Evolutionary conservation across 2,113 vertebrate species (phyloP), one percentile per base, ranked within the genome.

Genomic region (Rhinopithecus roxellana): DNA sequence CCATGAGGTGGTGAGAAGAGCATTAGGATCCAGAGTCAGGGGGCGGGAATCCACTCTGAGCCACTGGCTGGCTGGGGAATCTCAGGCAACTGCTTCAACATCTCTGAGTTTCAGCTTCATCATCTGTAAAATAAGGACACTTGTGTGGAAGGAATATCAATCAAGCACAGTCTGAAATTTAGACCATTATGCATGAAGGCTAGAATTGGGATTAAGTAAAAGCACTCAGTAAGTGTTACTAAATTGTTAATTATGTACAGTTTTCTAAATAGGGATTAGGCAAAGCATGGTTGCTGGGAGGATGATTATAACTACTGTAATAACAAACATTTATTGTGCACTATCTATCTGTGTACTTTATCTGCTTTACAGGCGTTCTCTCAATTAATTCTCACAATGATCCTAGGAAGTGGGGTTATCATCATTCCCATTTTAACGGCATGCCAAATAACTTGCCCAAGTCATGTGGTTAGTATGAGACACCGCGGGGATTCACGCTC

Each of bases 331-430:
- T 64, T 43, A 50, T 11, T 3, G 57, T 48, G n/a, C 8, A 8
- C 59, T 96, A 78, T 97, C 96, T 86, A 2, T 97, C 96, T 89
- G 2, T 2, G 25, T 17, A 78, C 67, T 84, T 95, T 97, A 98
- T 93, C 97, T 97, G 7, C 87, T 74, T 74, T 17, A 50, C 72
- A 59, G 77, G 52, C 94, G 4, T 70, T 32, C 84, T 92, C 84
- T 83, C 93, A 83, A 95, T 85, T 81, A 64, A 83, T 45, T 89
- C 92, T 85, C 81, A 52, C 16, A 27, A 25, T 4, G 48, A 89
- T 32, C 92, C 78, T 50, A 72, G 94, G 92, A 92, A 93, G 95
- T 79, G 43, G 30, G 50, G 45, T 77, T 88, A 55, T 90, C 55
- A 89, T 40, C 88, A 38, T 4, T 40, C 40, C 50, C 20, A 23